Percentiles rank a stretch among this genome's conserved stretches.
Evolutionary conservation across 1,140 invertebrate species (phyloP).

Genomic region (Trichomalopsis sarcophagae): DNA sequence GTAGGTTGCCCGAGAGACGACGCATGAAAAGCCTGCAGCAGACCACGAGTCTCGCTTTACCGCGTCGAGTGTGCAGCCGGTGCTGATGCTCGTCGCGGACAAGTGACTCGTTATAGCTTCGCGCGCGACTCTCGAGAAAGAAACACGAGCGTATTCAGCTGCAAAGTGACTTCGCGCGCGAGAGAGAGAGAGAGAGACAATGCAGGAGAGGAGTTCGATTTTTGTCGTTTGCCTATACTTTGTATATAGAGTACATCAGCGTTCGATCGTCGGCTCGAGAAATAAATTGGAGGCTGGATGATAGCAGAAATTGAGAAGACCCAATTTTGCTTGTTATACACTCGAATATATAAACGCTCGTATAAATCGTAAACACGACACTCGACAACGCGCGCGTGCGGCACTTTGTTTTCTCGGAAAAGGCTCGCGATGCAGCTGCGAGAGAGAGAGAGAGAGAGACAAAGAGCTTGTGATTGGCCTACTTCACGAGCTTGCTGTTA

Average conservation of each 20-base stretch:
- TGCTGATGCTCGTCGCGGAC: not conserved
- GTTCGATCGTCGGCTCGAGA: not conserved
- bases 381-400: too few relatives aligned
- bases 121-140: not conserved
- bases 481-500: not conserved
- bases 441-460: too few relatives aligned
- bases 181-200: not conserved
- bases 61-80: not conserved
- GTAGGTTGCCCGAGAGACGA: constrained; percentile 17
- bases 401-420: too few relatives aligned
- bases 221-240: not conserved
- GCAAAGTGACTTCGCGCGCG: not conserved
- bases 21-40: not conserved
- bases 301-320: too few relatives aligned
- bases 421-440: too few relatives aligned
- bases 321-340: too few relatives aligned
- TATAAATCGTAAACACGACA: too few relatives aligned
- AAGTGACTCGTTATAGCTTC: constrained; percentile 6
- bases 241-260: not conserved
- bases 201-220: not conserved
- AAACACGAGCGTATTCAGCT: constrained; percentile 12
- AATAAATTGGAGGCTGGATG: not conserved
- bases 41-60: too few relatives aligned
- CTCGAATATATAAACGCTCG: too few relatives aligned
- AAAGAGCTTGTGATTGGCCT: too few relatives aligned